Evolutionary conservation across 2,888 invertebrate genomes (phyloP), one percentile per base, ranked within the genome.

Genomic region (Dichetophora obliterata): DNA sequence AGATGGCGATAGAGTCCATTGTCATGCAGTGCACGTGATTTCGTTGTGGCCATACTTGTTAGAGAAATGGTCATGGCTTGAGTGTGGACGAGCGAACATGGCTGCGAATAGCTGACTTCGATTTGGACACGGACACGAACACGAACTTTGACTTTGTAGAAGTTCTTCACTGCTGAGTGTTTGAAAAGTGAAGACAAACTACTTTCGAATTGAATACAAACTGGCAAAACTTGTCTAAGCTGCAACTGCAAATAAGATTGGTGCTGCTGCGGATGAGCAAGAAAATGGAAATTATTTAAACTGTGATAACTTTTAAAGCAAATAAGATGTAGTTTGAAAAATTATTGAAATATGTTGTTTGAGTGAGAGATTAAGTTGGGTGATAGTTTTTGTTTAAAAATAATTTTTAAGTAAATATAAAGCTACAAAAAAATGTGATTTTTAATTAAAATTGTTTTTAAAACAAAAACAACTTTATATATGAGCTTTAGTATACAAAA

Each of bases 21-120:
- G 50, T 68, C 68, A 68, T 50, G 68, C 68, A 68, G 24, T 22
- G 68, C 68, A 68, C 68, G 68, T 68, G 68, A 43, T 9, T 37
- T 66, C 22, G 66, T 48, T 68, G 68, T 27, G 68, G 68, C 50
- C 68, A 68, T 68, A 22, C n/a, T n/a, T n/a, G n/a, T n/a, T n/a
- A 68, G 8, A 16, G 22, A 37, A 37, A 66, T 66, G 43, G 66
- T 66, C 37, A 37, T n/a, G 16, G 66, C 19, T 66, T 37, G 37
- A 66, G 19, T 19, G 37, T 43, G 66, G 43, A n/a, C 43, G 34
- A 22, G 63, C 22, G 66, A 16, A 37, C 43, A 19, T 37, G 43
- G 19, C 43, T 11, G 6, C 43, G 22, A n/a, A 3, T 11, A n/a
- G 37, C 66, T 37, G 11, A 19, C 27, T 22, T 24, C 57, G 57